phyloP scores from a whole-genome alignment of 2,888 invertebrate species.

The Cryptus armator region DNA sequence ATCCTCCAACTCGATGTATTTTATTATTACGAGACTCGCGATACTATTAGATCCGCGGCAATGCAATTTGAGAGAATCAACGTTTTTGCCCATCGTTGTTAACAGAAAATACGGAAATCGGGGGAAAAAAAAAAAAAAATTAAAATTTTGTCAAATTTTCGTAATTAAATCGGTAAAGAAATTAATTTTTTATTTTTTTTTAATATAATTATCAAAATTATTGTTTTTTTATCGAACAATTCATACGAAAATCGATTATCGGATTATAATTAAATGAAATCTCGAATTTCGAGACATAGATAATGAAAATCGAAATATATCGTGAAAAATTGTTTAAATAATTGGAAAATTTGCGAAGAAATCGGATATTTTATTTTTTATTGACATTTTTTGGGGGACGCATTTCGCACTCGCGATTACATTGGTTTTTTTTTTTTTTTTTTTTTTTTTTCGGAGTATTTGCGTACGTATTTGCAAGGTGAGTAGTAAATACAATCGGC shows the following conservation, averaged over 20 bases:
- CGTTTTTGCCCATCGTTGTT: neutral
- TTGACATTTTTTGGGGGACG: too few species aligned
- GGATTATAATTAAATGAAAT: too few species aligned
- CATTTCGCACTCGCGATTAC: too few species aligned
- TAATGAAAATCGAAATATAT: too few species aligned
- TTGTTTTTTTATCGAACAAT: too few species aligned
- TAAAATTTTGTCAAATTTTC: neutral
- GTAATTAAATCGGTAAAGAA: neutral
- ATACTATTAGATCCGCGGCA: too few species aligned
- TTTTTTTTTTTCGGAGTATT: neutral
- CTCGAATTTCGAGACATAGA: too few species aligned
- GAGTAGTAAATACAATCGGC: slow-evolving; percentile 32
- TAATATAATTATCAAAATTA: too few species aligned
- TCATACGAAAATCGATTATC: too few species aligned
- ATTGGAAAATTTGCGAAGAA: neutral
- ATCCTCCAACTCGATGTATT: neutral
- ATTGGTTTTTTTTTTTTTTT: neutral
- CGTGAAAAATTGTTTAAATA: too few species aligned
- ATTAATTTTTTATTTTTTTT: too few species aligned
- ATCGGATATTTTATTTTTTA: too few species aligned
- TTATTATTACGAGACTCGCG: neutral
- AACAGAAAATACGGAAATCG: neutral
- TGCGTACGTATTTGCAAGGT: neutral
- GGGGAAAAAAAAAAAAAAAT: neutral
- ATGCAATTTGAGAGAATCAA: neutral